These are phyloP conservation scores for Cherax destructor DNA, from an alignment of 1,140 invertebrate genomes.

Conservation along the genomic window DNA sequence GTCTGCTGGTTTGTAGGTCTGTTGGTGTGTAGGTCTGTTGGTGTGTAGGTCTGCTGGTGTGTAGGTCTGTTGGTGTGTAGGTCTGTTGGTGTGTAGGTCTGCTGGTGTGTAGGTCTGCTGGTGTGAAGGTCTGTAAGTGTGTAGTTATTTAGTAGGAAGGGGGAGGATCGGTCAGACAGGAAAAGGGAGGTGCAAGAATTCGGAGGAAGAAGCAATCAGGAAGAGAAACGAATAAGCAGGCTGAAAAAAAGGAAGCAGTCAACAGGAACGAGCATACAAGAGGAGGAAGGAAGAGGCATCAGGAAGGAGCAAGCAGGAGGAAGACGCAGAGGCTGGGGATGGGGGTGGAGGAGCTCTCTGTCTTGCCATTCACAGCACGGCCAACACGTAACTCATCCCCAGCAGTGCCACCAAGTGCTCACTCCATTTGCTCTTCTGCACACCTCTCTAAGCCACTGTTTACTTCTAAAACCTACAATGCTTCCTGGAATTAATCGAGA, in stretches of 20 bases:
- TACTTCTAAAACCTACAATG: not conserved
- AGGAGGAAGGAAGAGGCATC: no score
- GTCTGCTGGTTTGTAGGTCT: no score
- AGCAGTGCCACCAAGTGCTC: not conserved
- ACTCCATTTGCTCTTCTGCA: not conserved
- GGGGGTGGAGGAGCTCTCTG: not conserved
- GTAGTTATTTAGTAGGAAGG: no score
- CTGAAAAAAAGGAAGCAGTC: not conserved
- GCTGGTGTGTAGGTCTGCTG: no score
- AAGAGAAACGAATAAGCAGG: not conserved
- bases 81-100: no score
- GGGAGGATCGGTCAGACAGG: no score
- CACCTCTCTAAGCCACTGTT: not conserved
- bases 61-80: no score
- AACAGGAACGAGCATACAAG: not conserved
- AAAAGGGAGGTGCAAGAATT: no score
- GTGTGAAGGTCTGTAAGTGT: no score
- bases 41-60: no score
- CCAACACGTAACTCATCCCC: not conserved
- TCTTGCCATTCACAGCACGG: slow-evolving; percentile 2
- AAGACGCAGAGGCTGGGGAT: not conserved
- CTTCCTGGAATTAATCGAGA: not conserved
- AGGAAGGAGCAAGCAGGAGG: not conserved
- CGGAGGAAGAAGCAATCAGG: not conserved
- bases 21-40: no score